Conservation (phyloP, 2,888 invertebrate genomes). For the Tachina fera region DNA sequence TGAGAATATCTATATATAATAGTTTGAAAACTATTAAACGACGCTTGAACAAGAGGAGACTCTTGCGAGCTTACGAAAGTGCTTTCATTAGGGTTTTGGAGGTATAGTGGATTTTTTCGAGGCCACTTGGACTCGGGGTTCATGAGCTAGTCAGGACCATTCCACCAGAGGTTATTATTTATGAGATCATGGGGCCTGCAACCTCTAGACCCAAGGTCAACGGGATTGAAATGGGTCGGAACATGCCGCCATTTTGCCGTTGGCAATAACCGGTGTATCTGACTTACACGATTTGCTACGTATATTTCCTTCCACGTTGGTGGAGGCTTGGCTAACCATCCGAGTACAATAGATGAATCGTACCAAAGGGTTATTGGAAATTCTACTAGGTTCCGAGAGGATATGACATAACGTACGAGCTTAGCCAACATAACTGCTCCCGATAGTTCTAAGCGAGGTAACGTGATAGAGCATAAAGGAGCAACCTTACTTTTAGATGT, state of each 20-base stretch:
- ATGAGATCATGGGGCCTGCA: constrained; percentile 22
- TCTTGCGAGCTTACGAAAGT: no score
- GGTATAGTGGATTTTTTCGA: no score
- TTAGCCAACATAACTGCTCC: constrained; percentile 30
- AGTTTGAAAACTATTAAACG: no score
- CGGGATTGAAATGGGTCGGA: constrained; percentile 25
- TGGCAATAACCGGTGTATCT: not conserved
- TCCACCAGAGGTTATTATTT: not conserved
- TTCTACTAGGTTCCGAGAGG: no score
- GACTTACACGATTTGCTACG: constrained; percentile 28
- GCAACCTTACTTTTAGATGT: constrained; percentile 13
- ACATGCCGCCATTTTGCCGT: constrained; percentile 33
- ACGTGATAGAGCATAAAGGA: constrained; percentile 12
- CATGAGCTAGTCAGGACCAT: constrained; percentile 6
- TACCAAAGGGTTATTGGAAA: constrained; percentile 10
- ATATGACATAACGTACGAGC: not conserved
- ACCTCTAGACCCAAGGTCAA: constrained; percentile 38
- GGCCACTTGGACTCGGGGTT: no score
- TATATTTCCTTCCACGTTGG: constrained; percentile 18
- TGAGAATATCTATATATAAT: no score
- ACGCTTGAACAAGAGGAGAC: no score
- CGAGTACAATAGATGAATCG: constrained; percentile 26
- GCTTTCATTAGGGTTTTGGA: no score
- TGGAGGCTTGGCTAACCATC: constrained; percentile 45
- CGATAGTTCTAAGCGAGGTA: constrained; percentile 39